These are phyloP conservation scores for Caenorhabditis drosophilae DNA, from an alignment of 2,888 invertebrate genomes.

Conservation along the genomic window DNA sequence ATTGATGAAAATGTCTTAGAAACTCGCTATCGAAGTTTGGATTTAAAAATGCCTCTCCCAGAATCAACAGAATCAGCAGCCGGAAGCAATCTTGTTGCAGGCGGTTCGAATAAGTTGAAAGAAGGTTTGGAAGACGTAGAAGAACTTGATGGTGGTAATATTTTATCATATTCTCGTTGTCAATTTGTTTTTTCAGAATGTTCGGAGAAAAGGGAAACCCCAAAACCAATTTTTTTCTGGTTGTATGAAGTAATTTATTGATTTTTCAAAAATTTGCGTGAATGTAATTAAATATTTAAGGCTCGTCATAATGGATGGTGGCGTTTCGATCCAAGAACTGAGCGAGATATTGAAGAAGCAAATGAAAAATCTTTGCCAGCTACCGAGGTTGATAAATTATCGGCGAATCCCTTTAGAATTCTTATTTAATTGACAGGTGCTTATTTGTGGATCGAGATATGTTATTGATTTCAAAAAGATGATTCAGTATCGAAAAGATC, in stretches of 20 bases:
- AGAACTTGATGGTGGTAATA: too few relatives aligned
- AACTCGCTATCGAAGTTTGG: constrained; percentile 5
- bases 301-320: constrained; percentile 51
- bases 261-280: too few relatives aligned
- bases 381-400: constrained; percentile 19
- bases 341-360: constrained; percentile 45
- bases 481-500: constrained; percentile 32
- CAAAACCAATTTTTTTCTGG: constrained; percentile 31
- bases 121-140: constrained; percentile 13
- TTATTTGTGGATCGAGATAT: constrained; percentile 34
- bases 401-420: background rate
- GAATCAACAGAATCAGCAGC: constrained; percentile 4
- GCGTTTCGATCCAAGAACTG: constrained; percentile 54
- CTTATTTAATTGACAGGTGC: constrained; percentile 6
- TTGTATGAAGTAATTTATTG: constrained; percentile 29
- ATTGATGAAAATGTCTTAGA: constrained; percentile 34
- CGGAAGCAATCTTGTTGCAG: too few relatives aligned
- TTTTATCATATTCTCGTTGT: too few relatives aligned
- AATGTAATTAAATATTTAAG: constrained; percentile 3
- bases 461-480: constrained; percentile 38
- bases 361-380: constrained; percentile 8
- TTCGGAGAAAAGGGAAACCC: too few relatives aligned
- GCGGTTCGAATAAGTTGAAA: too few relatives aligned
- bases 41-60: constrained; percentile 19
- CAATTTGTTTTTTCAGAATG: too few relatives aligned